Base-by-base conservation (phyloP, 2,888 invertebrate genomes). In the Cheilosia urbana region DNA sequence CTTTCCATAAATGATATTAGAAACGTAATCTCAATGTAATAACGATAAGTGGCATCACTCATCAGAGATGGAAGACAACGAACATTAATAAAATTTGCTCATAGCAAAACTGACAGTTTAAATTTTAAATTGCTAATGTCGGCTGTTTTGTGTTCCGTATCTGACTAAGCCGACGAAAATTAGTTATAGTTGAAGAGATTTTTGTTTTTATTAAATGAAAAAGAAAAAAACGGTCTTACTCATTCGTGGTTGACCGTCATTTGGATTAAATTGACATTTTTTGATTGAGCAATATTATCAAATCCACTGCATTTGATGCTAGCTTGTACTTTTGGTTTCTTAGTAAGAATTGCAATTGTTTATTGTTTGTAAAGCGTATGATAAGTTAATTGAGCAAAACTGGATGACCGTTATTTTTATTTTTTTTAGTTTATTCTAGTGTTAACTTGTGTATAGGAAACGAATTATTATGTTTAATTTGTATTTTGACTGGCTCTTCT, bases 401-500 rank as follows among this genome's bases (percentile, higher is more conserved):
- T 11, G 57, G 47, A 75, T 75, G 75, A 75, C 57, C 34, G 47
- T 27, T 55, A 47, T 6, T 27, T 51, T 27, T 55, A 47, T 6
- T 27, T 51, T 49, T 7, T 49, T 49, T 49, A 21, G 19, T 9
- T 65, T 57, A 63, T 19, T 75, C 49, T 73, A 47, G 11, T 30
- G 1, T 55, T 63, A 55, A 34, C 24, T 57, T 40, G 15, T 57
- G n/a, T 65, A 7, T 63, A 24, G 7, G 21, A 53, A 27, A 62
- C 40, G 15, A 34, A 30, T 34, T n/a, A 6, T 21, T n/a, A 6
- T 21, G 19, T 57, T 75, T 55, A 63, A 65, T 40, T 65, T 47
- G 24, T 34, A 55, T 65, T 62, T 65, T 75, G 40, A 65, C 65
- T 75, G 65, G 57, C 57, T 75, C 55, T 65, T 55, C 13, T 34